These are phyloP conservation scores for Epinephelus cyanopodus DNA, from an alignment of 2,113 vertebrate species.

Conservation along the genomic window DNA sequence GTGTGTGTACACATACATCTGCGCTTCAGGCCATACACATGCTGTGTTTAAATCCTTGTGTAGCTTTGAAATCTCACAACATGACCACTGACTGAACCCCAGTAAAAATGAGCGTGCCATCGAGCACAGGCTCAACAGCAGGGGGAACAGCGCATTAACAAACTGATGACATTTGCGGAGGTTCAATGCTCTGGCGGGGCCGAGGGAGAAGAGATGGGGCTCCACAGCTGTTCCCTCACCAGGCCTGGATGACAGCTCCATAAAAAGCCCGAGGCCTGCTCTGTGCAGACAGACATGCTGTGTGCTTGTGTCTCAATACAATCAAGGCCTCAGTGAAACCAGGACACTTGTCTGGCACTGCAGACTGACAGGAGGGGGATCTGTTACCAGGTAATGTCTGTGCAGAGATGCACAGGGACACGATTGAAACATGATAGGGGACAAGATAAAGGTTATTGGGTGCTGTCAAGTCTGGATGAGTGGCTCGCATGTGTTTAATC, in stretches of 20 bases:
- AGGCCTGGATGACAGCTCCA: conserved; percentile 80
- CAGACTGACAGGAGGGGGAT: conserved; percentile 3
- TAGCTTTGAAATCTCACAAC: conserved; percentile 47
- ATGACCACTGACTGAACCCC: conserved; percentile 81
- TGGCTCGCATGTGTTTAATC: neutral
- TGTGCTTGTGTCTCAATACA: conserved; percentile 62
- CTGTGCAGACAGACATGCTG: conserved; percentile 73
- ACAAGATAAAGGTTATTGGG: neutral
- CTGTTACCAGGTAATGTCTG: conserved; percentile 22
- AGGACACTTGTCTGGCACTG: conserved; percentile 20
- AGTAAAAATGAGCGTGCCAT: conserved; percentile 58
- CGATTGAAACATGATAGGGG: neutral
- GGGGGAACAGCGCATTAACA: conserved; percentile 76
- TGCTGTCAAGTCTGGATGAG: neutral
- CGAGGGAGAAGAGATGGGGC: conserved; percentile 64
- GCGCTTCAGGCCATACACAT: neutral
- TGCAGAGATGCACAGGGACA: conserved; percentile 1
- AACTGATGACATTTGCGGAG: conserved; percentile 80
- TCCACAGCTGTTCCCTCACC: conserved; percentile 80
- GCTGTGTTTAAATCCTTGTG: neutral
- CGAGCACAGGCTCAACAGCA: conserved; percentile 60
- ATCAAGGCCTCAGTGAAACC: conserved; percentile 40
- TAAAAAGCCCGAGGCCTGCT: conserved; percentile 79
- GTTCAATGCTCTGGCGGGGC: conserved; percentile 69
- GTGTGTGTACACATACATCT: neutral